Conservation (phyloP, 2,797 vertebrate genomes). For the Micromesistius poutassou region DNA sequence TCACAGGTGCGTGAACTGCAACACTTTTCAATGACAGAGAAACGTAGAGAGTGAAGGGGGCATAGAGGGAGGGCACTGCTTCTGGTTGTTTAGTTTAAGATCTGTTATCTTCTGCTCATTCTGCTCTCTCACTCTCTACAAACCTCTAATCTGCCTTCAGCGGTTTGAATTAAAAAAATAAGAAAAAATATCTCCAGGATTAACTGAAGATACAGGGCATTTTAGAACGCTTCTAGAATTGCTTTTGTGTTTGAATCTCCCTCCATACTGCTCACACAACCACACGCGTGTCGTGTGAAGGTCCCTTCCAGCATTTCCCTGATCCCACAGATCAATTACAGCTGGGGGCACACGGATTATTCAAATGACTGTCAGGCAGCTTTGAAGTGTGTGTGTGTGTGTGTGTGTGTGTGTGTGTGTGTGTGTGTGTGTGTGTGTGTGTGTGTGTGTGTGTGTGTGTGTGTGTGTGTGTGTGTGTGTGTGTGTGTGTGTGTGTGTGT, state of each 20-base stretch:
- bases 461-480: conserved; percentile 4
- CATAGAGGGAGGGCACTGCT: neutral
- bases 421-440: neutral
- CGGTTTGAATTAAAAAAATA: too few species aligned
- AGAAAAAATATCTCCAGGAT: neutral
- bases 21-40: neutral
- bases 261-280: neutral
- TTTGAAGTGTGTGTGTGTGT: neutral
- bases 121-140: too few species aligned
- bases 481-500: too few species aligned
- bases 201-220: neutral
- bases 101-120: neutral
- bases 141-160: too few species aligned
- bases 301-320: conserved; percentile 6
- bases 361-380: conserved; percentile 8
- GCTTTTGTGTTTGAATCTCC: neutral
- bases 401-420: neutral
- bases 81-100: neutral
- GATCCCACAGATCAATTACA: conserved; percentile 11
- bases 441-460: conserved; percentile 8
- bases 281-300: neutral
- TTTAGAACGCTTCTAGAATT: neutral
- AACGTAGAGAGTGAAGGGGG: neutral
- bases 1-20: neutral
- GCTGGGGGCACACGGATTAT: neutral